Evolutionary conservation across 2,888 invertebrate species (phyloP).

Genomic region (Lasioglossum leucozonium): DNA sequence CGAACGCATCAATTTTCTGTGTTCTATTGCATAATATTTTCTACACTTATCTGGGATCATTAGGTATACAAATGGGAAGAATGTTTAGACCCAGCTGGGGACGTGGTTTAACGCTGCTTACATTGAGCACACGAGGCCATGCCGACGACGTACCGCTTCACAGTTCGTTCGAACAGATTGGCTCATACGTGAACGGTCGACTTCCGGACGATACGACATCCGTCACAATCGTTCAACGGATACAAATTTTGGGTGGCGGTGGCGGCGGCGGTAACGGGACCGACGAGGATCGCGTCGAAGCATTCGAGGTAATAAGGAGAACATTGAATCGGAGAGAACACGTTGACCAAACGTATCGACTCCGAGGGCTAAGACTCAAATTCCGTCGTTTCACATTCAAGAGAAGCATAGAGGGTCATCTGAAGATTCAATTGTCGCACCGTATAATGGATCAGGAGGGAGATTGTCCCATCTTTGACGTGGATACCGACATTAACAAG

Average conservation of each 20-base stretch:
- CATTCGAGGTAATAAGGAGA: constrained; percentile 75
- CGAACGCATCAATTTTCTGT: not conserved
- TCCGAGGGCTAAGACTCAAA: not conserved
- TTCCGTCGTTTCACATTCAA: constrained; percentile 72
- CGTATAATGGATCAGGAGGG: constrained; percentile 85
- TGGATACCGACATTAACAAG: constrained; percentile 75
- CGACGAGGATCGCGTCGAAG: constrained; percentile 72
- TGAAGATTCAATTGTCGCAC: constrained; percentile 88
- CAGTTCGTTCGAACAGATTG: constrained; percentile 81
- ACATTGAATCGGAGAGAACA: not conserved
- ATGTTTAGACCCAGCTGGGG: constrained; percentile 92
- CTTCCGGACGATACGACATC: constrained; percentile 78
- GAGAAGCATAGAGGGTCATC: constrained; percentile 87
- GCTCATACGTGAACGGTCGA: constrained; percentile 78
- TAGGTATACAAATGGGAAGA: constrained; percentile 85
- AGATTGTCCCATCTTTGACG: constrained; percentile 85
- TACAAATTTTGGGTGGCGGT: constrained; percentile 79
- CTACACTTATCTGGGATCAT: not conserved
- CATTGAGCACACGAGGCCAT: constrained; percentile 85
- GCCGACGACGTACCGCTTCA: constrained; percentile 82
- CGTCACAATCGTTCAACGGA: constrained; percentile 81
- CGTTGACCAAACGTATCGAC: not conserved
- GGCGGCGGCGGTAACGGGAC: constrained; percentile 72
- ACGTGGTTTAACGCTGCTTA: constrained; percentile 87
- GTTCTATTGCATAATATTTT: not conserved